These are phyloP conservation scores for Percina caprodes DNA, from an alignment of 2,113 vertebrate genomes.

Conservation along the genomic window DNA sequence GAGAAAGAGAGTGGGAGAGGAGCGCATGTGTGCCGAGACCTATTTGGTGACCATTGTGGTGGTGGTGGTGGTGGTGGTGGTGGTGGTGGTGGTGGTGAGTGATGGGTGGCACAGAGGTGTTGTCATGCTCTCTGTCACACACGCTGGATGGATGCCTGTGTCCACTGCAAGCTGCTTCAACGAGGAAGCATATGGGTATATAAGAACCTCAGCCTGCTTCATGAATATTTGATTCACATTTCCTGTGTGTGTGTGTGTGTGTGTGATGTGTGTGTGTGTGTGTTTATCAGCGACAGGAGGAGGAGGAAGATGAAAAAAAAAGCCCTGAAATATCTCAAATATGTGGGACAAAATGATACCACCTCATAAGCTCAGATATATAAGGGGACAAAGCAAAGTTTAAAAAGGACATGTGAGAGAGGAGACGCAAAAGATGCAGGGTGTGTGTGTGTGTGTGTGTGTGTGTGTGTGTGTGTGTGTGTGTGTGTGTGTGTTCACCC, in stretches of 20 bases:
- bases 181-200: conserved; percentile 84
- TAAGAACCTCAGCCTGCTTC: conserved; percentile 82
- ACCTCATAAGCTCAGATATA: neutral
- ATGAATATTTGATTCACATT: conserved; percentile 87
- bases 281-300: conserved; percentile 68
- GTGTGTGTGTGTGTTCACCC: no score
- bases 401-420: no score
- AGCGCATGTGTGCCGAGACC: conserved; percentile 45
- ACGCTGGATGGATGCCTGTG: conserved; percentile 73
- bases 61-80: conserved; percentile 47
- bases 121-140: conserved; percentile 67
- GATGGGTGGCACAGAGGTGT: conserved; percentile 64
- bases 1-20: conserved; percentile 20
- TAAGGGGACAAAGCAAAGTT: conserved; percentile 19
- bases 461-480: no score
- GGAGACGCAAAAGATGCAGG: no score
- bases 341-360: neutral
- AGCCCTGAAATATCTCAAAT: neutral
- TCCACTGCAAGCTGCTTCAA: conserved; percentile 82
- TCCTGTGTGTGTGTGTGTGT: conserved; percentile 59
- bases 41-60: conserved; percentile 54
- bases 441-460: no score
- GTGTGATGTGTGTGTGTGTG: no score
- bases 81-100: conserved; percentile 32
- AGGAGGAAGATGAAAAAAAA: conserved; percentile 27